Conservation (phyloP, 2,888 invertebrate species). For the Trichopria drosophilae region DNA sequence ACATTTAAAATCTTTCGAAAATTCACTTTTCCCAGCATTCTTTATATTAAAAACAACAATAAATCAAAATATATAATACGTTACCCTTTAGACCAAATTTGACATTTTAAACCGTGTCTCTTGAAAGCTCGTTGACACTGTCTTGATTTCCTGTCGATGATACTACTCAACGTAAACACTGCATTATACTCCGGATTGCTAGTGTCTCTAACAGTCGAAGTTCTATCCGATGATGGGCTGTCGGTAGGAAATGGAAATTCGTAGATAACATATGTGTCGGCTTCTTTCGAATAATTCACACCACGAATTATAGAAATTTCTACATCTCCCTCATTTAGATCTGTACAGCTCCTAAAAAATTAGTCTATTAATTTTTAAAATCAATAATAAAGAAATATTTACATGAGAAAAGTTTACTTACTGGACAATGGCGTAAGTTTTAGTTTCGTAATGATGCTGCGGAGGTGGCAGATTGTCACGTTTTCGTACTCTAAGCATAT, state of each 20-base stretch:
- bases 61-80: too few relatives aligned
- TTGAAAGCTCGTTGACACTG: conserved; percentile 86
- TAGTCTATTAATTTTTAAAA: conserved; percentile 1
- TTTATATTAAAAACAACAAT: too few relatives aligned
- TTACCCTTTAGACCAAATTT: conserved; percentile 92
- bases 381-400: conserved; percentile 1
- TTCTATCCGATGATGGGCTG: conserved; percentile 73
- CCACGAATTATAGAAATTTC: conserved; percentile 86
- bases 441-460: conserved; percentile 90
- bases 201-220: conserved; percentile 77
- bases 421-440: conserved; percentile 87
- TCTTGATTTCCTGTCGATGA: conserved; percentile 77
- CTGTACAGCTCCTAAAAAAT: conserved; percentile 74
- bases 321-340: conserved; percentile 86
- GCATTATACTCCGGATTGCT: conserved; percentile 88
- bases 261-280: conserved; percentile 90
- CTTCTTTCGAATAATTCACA: conserved; percentile 84
- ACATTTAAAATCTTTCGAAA: too few relatives aligned
- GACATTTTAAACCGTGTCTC: conserved; percentile 76
- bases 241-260: conserved; percentile 92
- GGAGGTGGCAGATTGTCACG: conserved; percentile 69
- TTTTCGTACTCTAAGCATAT: conserved; percentile 76
- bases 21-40: too few relatives aligned
- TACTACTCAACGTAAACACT: conserved; percentile 68
- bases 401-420: conserved; percentile 55